These are phyloP conservation scores for Drosophila imparisetae DNA, from an alignment of 2,888 invertebrate genomes.

Conservation along the genomic window DNA sequence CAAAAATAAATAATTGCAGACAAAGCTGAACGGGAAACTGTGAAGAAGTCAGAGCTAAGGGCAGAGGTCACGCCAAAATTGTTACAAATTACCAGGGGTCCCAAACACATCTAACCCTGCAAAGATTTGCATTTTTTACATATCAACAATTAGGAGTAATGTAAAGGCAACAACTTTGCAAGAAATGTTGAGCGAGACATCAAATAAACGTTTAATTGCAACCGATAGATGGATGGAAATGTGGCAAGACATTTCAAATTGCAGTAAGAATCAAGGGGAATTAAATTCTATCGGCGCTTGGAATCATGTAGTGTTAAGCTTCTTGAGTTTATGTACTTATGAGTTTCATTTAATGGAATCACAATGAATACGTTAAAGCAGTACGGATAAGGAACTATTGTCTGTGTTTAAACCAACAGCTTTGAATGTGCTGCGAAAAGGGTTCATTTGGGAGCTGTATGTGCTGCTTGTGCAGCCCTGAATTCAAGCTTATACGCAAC, in stretches of 20 bases:
- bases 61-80: conserved; percentile 27
- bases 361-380: background rate
- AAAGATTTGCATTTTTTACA: background rate
- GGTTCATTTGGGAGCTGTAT: conserved; percentile 5
- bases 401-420: background rate
- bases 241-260: too few species aligned
- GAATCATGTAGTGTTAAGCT: background rate
- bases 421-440: background rate
- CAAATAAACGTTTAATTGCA: background rate
- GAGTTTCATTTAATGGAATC: background rate
- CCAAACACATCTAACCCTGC: background rate
- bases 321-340: background rate
- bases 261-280: background rate
- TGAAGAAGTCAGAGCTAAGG: conserved; percentile 25
- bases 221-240: background rate
- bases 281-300: background rate
- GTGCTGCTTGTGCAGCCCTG: conserved; percentile 12
- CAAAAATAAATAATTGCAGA: conserved; percentile 49
- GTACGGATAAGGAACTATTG: background rate
- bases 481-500: conserved; percentile 28
- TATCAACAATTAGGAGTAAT: background rate
- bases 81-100: conserved; percentile 31
- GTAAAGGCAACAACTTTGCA: background rate
- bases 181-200: background rate
- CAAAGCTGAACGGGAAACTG: conserved; percentile 36